Conservation (phyloP, 1,140 invertebrate species). For the Zaprionus ornatus region DNA sequence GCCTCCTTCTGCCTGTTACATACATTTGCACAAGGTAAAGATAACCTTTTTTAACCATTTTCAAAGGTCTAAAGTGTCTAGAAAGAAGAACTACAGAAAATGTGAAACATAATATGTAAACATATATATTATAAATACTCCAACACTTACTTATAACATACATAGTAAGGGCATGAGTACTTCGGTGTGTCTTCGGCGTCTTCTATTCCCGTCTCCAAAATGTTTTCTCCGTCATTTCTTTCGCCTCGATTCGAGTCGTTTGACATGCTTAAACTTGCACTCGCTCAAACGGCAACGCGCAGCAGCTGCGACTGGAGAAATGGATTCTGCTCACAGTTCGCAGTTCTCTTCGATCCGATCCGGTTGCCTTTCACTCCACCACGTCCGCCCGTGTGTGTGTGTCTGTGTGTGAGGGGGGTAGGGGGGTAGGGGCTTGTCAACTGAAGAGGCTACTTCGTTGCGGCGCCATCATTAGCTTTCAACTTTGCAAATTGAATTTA, state of each 20-base stretch:
- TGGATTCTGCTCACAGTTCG: not conserved
- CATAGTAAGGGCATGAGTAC: not conserved
- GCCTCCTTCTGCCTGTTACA: too few species aligned
- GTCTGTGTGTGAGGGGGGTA: not conserved
- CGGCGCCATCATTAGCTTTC: conserved; percentile 67
- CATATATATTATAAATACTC: too few species aligned
- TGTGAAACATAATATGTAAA: too few species aligned
- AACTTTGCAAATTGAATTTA: conserved; percentile 72
- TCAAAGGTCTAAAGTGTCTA: too few species aligned
- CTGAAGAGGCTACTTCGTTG: conserved; percentile 66
- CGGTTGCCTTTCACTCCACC: not conserved
- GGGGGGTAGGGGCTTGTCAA: conserved; percentile 25
- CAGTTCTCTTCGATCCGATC: not conserved
- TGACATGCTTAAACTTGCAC: conserved; percentile 51
- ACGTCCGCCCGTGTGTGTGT: not conserved
- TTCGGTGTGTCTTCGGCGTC: not conserved
- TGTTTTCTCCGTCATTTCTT: not conserved
- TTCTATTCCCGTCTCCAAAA: not conserved
- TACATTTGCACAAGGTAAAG: too few species aligned
- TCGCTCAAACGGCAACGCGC: conserved; percentile 12
- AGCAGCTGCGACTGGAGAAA: not conserved
- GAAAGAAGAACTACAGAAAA: too few species aligned
- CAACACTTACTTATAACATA: too few species aligned
- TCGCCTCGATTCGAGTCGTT: conserved; percentile 24
- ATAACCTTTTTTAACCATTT: too few species aligned